Percentiles rank a stretch among this genome's conserved stretches.
Evolutionary conservation across 2,113 vertebrate species (phyloP).

Genomic region (Xyrauchen texanus): DNA sequence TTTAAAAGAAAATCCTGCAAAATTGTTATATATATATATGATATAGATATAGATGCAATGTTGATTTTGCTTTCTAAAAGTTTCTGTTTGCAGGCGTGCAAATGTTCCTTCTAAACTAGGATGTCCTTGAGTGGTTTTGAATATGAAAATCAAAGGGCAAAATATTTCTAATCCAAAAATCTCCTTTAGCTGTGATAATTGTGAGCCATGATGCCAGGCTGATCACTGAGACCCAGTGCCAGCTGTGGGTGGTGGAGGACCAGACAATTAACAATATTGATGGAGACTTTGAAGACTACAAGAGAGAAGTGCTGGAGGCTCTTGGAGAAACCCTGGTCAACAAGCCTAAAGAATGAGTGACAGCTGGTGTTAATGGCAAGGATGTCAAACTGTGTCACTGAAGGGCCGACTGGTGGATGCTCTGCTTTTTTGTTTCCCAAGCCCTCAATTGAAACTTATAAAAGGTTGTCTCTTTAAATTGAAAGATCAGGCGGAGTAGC

Average conservation of each 20-base stretch:
- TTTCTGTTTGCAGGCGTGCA: too few relatives aligned
- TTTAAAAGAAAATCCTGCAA: too few relatives aligned
- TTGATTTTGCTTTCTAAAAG: too few relatives aligned
- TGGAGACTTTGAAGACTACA: slow-evolving; percentile 93
- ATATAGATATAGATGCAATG: too few relatives aligned
- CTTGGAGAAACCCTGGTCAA: slow-evolving; percentile 84
- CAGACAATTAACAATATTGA: slow-evolving; percentile 82
- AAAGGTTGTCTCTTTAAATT: too few relatives aligned
- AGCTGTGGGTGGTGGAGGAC: slow-evolving; percentile 92
- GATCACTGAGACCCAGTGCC: slow-evolving; percentile 91
- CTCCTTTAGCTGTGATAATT: slow-evolving; percentile 82
- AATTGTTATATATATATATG: too few relatives aligned
- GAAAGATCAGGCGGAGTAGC: neutral
- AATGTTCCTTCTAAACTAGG: too few relatives aligned
- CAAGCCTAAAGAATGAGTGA: slow-evolving; percentile 69
- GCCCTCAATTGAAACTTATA: too few relatives aligned
- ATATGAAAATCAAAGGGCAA: neutral
- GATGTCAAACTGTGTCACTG: slow-evolving; percentile 28
- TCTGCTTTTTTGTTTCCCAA: neutral
- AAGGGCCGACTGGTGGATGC: neutral
- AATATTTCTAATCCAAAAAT: neutral
- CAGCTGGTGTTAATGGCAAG: neutral
- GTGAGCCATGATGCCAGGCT: slow-evolving; percentile 92
- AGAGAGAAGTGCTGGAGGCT: slow-evolving; percentile 89
- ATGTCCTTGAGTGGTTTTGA: too few relatives aligned